phyloP scores from a whole-genome alignment of 2,113 vertebrate species.

The Notiomystis cincta region DNA sequence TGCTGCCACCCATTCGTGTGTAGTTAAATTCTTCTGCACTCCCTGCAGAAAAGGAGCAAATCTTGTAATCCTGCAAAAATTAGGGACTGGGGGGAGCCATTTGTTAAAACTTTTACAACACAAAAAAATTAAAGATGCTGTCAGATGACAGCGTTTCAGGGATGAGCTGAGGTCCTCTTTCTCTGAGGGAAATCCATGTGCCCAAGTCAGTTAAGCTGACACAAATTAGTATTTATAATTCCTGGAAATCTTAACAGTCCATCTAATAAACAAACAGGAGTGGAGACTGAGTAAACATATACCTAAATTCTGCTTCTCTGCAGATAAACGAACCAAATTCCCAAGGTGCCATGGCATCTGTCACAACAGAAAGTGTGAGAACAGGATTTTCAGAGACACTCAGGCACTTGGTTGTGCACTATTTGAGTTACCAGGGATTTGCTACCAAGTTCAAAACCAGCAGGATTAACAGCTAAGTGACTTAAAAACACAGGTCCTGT shows the following conservation, averaged over 20 bases:
- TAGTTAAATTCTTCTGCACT: constrained; percentile 88
- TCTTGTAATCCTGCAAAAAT: background rate
- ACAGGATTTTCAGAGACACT: background rate
- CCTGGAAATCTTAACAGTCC: background rate
- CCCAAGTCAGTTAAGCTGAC: background rate
- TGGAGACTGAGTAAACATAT: background rate
- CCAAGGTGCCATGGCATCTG: background rate
- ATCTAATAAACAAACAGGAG: background rate
- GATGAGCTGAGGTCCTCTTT: background rate
- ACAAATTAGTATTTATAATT: background rate
- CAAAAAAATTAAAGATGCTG: background rate
- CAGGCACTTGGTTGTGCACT: background rate
- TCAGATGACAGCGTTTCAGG: background rate
- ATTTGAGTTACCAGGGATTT: background rate
- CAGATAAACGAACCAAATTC: background rate
- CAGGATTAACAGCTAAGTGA: background rate
- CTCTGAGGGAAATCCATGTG: background rate
- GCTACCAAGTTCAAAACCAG: background rate
- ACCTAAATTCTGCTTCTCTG: background rate
- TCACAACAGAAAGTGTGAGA: background rate
- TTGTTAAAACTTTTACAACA: background rate
- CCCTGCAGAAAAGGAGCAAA: constrained; percentile 65
- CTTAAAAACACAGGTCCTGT: background rate
- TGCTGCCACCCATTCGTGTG: constrained; percentile 83
- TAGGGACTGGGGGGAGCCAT: background rate